Base-by-base conservation (phyloP, 2,113 vertebrate genomes). In the Baryphthengus martii region DNA sequence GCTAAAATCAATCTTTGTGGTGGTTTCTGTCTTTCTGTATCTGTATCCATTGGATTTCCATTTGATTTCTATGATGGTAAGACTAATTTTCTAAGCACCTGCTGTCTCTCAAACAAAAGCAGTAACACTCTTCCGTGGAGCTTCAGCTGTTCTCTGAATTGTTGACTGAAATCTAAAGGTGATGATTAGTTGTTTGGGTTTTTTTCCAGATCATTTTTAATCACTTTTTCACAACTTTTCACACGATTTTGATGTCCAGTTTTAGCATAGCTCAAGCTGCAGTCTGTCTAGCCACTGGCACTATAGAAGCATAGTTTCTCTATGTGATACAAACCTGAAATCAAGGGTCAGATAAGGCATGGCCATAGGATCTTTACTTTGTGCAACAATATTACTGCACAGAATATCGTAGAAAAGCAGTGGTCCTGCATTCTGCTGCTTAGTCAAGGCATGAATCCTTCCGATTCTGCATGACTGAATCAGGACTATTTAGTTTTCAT, bases 401-500 rank as follows among this genome's bases (percentile, higher is more conserved):
- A 79, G 55, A 33, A 24, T 28, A 42, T 61, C 42, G 89, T 83
- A 93, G 89, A 84, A 74, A 80, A 93, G 83, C 71, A 84, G n/a
- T 26, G 28, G 10, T 78, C 3, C 52, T 86, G 35, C 29, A 31
- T 75, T 95, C 62, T 91, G 71, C 83, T 94, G 72, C 89, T 94
- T 72, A 56, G 37, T 59, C 53, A 89, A 68, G 89, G 78, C 93
- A 45, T 68, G 95, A 87, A 88, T 91, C 85, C 66, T 62, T 89
- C 71, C 2, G 20, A 78, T 95, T 96, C 89, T 96, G 96, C 95
- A 91, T 96, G 96, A 68, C 67, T 97, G 91, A 67, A 73, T 61
- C 85, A 58, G 88, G 45, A 66, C 83, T 94, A 93, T 97, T 92
- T 82, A 53, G 80, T 93, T 94, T 93, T 73, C 89, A 85, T 94